Evolutionary conservation across 2,113 vertebrate genomes (phyloP).

Genomic region (Ceuthmochares aereus): DNA sequence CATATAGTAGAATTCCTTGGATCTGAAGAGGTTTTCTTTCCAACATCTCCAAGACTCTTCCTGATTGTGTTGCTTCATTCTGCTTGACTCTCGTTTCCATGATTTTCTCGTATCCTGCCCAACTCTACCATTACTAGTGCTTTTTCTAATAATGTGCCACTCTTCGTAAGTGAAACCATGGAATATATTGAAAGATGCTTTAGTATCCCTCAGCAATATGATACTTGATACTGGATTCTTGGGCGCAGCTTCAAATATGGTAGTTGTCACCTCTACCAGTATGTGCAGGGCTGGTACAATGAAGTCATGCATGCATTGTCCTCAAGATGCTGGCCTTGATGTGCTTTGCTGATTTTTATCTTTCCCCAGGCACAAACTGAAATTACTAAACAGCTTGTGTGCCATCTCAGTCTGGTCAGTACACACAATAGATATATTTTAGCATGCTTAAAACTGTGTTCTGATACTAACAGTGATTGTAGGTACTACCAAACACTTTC

Average conservation of each 20-base stretch:
- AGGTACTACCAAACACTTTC: background rate
- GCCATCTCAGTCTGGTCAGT: fast-evolving
- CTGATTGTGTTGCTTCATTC: background rate
- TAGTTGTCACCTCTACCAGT: background rate
- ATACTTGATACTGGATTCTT: background rate
- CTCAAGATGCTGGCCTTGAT: background rate
- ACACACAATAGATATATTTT: background rate
- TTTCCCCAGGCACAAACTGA: background rate
- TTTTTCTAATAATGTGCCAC: background rate
- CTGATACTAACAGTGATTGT: too few species aligned
- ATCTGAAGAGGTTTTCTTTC: background rate
- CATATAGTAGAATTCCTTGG: background rate
- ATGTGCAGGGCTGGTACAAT: background rate
- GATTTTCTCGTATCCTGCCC: background rate
- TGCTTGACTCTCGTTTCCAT: background rate
- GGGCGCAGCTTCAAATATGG: background rate
- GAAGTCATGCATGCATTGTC: fast-evolving
- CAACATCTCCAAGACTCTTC: background rate
- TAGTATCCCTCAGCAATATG: background rate
- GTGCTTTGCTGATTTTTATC: background rate
- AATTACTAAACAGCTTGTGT: background rate
- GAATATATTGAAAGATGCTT: background rate
- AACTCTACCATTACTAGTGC: background rate
- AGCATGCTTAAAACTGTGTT: background rate
- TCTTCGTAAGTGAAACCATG: background rate